Evolutionary conservation across 2,888 invertebrate genomes (phyloP).

Genomic region (Heliconius aoede): DNA sequence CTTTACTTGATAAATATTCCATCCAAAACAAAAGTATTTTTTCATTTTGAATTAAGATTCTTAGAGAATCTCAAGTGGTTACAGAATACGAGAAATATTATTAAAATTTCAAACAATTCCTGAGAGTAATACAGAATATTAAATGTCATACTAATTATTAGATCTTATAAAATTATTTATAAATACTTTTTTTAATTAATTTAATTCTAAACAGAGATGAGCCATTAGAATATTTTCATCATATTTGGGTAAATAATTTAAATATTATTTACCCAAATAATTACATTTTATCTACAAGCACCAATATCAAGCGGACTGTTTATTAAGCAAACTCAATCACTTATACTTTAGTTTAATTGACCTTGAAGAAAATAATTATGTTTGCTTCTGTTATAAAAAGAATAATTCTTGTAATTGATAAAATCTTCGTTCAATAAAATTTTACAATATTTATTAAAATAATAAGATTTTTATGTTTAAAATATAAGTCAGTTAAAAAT

Average conservation of each 20-base stretch:
- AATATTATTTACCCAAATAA: conserved; percentile 31
- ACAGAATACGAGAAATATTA: neutral
- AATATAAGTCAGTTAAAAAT: neutral
- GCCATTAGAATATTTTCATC: neutral
- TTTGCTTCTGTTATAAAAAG: conserved; percentile 14
- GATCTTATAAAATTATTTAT: neutral
- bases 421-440: neutral
- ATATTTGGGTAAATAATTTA: conserved; percentile 11
- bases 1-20: no score
- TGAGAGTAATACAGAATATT: neutral
- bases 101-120: neutral
- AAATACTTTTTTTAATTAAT: neutral
- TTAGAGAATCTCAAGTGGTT: neutral
- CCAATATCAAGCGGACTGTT: conserved; percentile 67
- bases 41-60: neutral
- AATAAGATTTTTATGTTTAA: neutral
- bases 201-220: neutral
- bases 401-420: neutral
- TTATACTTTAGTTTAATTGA: conserved; percentile 35
- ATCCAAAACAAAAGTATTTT: no score
- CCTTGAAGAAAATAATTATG: conserved; percentile 24
- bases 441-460: neutral
- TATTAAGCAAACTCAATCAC: conserved; percentile 36
- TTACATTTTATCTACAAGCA: conserved; percentile 67
- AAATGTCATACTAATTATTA: neutral